A percentile compares a stretch with the other conserved stretches of the same genome.
Conservation (phyloP, 1,140 invertebrate species). For the Trichonephila clavipes region DNA sequence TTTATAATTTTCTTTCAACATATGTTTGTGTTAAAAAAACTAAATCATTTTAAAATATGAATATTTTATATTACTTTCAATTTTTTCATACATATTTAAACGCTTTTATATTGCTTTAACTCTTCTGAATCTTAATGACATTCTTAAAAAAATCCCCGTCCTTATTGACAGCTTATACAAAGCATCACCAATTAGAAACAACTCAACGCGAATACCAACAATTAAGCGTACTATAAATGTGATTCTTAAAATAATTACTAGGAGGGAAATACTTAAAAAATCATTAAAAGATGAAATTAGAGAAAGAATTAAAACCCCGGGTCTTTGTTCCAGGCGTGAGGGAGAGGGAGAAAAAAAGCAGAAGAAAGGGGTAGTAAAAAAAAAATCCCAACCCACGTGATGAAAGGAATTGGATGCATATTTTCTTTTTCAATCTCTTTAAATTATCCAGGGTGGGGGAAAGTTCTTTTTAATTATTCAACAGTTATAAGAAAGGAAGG, state of each 20-base stretch:
- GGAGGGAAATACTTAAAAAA: neutral
- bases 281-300: constrained; percentile 21
- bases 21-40: too few species aligned
- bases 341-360: neutral
- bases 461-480: constrained; percentile 1
- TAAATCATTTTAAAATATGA: too few species aligned
- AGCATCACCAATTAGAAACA: too few species aligned
- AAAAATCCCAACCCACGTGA: neutral
- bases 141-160: too few species aligned
- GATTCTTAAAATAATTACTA: neutral
- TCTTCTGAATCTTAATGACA: too few species aligned
- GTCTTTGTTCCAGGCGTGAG: neutral
- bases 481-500: constrained; percentile 1
- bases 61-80: too few species aligned
- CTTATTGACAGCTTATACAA: too few species aligned
- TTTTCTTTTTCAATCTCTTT: neutral
- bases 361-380: neutral
- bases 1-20: too few species aligned
- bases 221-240: too few species aligned
- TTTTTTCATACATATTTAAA: too few species aligned
- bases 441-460: neutral
- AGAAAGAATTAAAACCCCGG: neutral
- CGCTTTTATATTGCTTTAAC: too few species aligned
- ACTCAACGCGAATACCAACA: too few species aligned
- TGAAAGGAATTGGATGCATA: constrained; percentile 11